phyloP scores from a whole-genome alignment of 2,113 vertebrate species.

The Neotragus pygmaeus region DNA sequence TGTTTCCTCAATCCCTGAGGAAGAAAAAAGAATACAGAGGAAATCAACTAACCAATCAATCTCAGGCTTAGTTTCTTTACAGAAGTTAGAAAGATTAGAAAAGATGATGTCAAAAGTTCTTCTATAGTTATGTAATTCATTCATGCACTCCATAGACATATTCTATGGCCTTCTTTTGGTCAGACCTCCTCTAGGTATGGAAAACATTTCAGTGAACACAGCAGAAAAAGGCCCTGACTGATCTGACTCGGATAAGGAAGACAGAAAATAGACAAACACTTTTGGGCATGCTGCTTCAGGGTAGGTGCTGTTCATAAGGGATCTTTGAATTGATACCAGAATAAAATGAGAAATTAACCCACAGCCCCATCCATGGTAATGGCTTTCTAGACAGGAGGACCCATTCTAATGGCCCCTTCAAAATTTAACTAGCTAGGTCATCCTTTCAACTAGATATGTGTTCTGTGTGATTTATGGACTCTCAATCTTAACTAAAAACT shows the following conservation, averaged over 20 bases:
- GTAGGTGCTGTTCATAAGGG: not conserved
- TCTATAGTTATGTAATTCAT: not conserved
- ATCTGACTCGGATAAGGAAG: not conserved
- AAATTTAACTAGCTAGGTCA: not conserved
- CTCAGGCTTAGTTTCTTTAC: not conserved
- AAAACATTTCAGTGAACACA: not conserved
- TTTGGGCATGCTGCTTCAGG: not conserved
- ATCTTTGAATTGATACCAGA: not conserved
- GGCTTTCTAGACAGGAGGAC: not conserved
- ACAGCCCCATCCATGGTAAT: not conserved
- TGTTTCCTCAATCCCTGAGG: not conserved
- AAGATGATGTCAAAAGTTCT: not conserved
- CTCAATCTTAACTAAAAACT: not conserved
- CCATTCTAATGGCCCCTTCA: not conserved
- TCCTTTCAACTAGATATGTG: not conserved
- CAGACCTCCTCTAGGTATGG: not conserved
- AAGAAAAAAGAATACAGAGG: not conserved
- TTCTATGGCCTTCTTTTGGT: not conserved
- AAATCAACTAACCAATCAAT: not conserved
- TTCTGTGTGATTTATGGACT: not conserved
- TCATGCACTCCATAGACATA: not conserved
- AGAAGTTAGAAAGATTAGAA: not conserved
- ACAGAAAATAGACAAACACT: not conserved
- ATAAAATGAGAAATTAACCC: not conserved
- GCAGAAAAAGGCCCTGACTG: not conserved